phyloP scores from a whole-genome alignment of 2,888 invertebrate species.

The Euplagia quadripunctaria region DNA sequence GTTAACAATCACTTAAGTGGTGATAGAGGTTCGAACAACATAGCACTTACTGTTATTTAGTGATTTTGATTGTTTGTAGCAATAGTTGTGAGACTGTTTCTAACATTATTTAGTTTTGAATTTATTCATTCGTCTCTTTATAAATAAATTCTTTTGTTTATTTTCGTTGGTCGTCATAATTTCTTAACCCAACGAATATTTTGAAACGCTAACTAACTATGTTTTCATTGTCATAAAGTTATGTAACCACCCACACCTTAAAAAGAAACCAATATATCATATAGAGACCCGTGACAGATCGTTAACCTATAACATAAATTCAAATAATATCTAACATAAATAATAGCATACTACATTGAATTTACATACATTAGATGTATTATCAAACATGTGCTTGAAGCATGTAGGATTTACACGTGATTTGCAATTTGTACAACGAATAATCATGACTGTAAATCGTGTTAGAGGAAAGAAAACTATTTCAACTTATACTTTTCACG shows the following conservation, averaged over 20 bases:
- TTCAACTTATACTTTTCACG: neutral
- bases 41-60: too few species aligned
- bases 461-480: neutral
- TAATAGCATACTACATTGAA: conserved; percentile 29
- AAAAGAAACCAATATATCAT: neutral
- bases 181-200: neutral
- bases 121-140: neutral
- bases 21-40: too few species aligned
- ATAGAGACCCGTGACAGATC: neutral
- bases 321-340: conserved; percentile 24
- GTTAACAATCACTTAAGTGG: too few species aligned
- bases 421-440: conserved; percentile 7
- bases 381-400: conserved; percentile 31
- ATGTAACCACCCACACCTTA: neutral
- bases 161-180: neutral
- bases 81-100: too few species aligned
- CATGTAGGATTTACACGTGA: conserved; percentile 33
- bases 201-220: neutral
- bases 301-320: neutral
- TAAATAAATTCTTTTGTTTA: neutral
- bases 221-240: neutral
- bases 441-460: neutral
- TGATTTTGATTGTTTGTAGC: too few species aligned
- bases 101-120: too few species aligned
- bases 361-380: conserved; percentile 38